Conservation (phyloP, 2,113 vertebrate species). For the Taurulus bubalis region DNA sequence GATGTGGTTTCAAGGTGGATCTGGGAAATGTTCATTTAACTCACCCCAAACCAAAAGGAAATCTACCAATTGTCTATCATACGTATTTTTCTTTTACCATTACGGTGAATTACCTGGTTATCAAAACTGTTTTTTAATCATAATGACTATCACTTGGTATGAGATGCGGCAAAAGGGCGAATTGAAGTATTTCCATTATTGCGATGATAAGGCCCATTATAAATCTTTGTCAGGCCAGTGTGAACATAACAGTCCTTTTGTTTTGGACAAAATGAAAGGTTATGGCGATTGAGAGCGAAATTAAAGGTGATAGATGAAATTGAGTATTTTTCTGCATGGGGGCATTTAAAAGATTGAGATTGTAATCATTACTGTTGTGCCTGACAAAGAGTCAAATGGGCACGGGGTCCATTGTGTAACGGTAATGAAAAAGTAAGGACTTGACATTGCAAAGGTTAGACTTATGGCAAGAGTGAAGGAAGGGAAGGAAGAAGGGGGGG, state of each 20-base stretch:
- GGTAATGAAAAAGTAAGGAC: constrained; percentile 67
- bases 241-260: constrained; percentile 65
- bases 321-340: constrained; percentile 54
- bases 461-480: constrained; percentile 44
- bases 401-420: constrained; percentile 49
- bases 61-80: neutral
- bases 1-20: constrained; percentile 6
- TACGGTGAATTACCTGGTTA: constrained; percentile 17
- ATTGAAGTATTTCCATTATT: constrained; percentile 58
- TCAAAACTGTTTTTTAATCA: constrained; percentile 47
- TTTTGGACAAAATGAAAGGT: constrained; percentile 69
- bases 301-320: constrained; percentile 73
- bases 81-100: constrained; percentile 7
- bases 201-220: constrained; percentile 60
- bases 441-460: constrained; percentile 75
- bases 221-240: constrained; percentile 54
- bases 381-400: constrained; percentile 59
- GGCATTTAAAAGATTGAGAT: constrained; percentile 73
- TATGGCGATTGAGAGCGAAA: constrained; percentile 62
- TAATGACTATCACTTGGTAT: constrained; percentile 47
- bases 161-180: constrained; percentile 34
- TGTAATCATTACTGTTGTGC: constrained; percentile 60
- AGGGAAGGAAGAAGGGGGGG: constrained; percentile 11
- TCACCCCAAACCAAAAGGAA: constrained; percentile 9
- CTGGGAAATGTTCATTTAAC: neutral